phyloP scores from a whole-genome alignment of 1,140 invertebrate species.

The Micrasema longulum region DNA sequence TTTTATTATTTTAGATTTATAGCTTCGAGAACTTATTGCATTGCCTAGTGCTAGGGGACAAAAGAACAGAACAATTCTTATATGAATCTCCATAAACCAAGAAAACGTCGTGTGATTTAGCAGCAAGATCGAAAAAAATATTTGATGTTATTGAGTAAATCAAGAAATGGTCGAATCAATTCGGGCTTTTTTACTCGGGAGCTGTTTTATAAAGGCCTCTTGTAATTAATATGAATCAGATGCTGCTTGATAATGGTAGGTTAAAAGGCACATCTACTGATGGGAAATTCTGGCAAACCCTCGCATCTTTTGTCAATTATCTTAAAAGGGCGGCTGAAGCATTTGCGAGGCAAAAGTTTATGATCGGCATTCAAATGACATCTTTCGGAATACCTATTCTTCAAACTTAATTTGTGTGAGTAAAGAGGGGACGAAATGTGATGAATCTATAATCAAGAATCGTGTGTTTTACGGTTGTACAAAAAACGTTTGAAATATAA shows the following conservation, averaged over 20 bases:
- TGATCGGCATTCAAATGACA: conserved; percentile 34
- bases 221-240: conserved; percentile 23
- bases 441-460: conserved; percentile 12
- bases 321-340: conserved; percentile 26
- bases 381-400: conserved; percentile 23
- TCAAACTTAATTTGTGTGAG: conserved; percentile 11
- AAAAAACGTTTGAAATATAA: not conserved
- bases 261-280: conserved; percentile 21
- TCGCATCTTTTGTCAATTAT: conserved; percentile 27
- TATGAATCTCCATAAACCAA: too few relatives aligned
- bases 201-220: not conserved
- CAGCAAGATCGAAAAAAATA: not conserved
- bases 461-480: conserved; percentile 1
- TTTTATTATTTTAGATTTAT: conserved; percentile 54
- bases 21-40: conserved; percentile 49
- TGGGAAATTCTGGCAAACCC: conserved; percentile 1
- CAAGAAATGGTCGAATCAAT: not conserved
- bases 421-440: conserved; percentile 1
- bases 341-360: conserved; percentile 31
- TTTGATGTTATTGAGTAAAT: not conserved
- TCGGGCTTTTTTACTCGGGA: not conserved
- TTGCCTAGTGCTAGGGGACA: conserved; percentile 41
- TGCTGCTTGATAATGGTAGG: not conserved
- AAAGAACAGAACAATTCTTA: conserved; percentile 48
- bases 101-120: too few relatives aligned